Percentiles rank a stretch among this genome's conserved stretches.
Conservation (phyloP, 2,797 vertebrate genomes). For the Oreortyx pictus region DNA sequence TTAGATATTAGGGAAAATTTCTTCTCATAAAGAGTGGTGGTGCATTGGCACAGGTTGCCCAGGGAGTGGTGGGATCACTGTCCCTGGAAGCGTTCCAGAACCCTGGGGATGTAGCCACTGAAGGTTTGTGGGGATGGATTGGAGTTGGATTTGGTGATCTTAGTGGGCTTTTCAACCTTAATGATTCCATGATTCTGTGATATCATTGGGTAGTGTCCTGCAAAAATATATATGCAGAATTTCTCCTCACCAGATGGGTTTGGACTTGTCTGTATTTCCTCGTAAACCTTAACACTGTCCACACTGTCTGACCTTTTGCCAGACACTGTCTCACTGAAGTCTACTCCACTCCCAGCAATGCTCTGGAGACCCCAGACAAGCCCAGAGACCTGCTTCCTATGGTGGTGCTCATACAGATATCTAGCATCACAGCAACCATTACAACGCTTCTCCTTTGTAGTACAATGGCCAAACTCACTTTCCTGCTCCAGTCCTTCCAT, state of each 20-base stretch:
- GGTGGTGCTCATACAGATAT: neutral
- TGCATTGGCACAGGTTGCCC: no score
- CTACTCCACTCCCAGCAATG: neutral
- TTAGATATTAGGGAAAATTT: no score
- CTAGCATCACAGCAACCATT: accelerated
- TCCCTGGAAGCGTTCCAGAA: no score
- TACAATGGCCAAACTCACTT: neutral
- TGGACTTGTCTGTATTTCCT: neutral
- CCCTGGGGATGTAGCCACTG: no score
- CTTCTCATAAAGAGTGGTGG: no score
- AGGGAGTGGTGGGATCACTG: no score
- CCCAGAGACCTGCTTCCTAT: neutral
- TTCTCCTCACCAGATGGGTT: neutral
- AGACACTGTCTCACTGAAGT: neutral
- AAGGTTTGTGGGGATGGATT: no score
- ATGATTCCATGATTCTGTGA: no score
- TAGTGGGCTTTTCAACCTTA: no score
- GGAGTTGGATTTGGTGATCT: no score
- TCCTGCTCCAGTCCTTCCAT: neutral
- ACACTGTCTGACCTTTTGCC: neutral
- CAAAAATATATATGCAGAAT: neutral
- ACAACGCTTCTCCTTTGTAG: neutral
- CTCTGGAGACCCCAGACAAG: neutral
- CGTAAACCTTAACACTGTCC: neutral
- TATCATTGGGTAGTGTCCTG: neutral